Evolutionary conservation across 2,113 vertebrate species (phyloP), one percentile per base, ranked within the genome.

Genomic region (Gambusia affinis): DNA sequence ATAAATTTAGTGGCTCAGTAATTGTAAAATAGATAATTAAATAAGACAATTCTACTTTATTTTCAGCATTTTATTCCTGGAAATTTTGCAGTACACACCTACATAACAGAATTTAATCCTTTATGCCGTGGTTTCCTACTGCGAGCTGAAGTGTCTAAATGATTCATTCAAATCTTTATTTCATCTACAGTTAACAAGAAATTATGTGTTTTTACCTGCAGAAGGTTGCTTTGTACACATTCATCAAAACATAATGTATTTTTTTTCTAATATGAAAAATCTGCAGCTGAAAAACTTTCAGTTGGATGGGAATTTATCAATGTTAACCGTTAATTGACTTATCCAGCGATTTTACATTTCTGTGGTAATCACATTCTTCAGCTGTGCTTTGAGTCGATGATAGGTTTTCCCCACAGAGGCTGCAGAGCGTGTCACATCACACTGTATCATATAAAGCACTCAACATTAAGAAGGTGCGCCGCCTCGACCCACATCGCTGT

Each of bases 391-490:
- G 42, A 30, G 51, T 42, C 12, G 4, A 17, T 33, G 67, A 62
- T 42, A 22, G 19, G 42, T 37, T 67, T 4, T 79, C 75, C 57
- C 47, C 57, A 11, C 1, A 24, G 44, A 64, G 60, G n/a, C 27
- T 12, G 69, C 67, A 44, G 61, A 65, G 44, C 28, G 31, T 64
- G 66, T 72, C 60, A 67, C 70, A 31, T 79, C 66, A 28, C 31
- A 22, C 44, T 22, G 42, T 15, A 22, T 74, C 24, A 1, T 17
- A 57, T 73, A 29, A 35, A 51, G 69, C 44, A 6, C 37, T 62
- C 39, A 0, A 73, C 78, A 70, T 66, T 37, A 71, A 80, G 66
- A 62, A 68, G 67, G 62, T 54, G 27, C 62, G 35, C 31, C 68
- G 61, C 69, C 72, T 66, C 31, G 30, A 80, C 70, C 17, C 12